phyloP scores from a whole-genome alignment of 2,888 invertebrate genomes.

The Epinotia ramella region DNA sequence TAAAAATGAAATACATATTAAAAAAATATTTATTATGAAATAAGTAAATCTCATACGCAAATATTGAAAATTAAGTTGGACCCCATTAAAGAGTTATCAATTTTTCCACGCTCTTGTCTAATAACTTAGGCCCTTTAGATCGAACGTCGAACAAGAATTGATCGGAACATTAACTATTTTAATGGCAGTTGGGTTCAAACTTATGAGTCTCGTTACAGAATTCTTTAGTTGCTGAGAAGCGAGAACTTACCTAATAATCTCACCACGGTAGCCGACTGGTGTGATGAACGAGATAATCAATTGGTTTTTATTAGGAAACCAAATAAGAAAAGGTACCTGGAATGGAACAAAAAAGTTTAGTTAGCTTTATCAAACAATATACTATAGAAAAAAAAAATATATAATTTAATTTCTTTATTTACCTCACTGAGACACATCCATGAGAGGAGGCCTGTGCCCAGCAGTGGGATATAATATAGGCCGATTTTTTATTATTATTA shows the following conservation, averaged over 20 bases:
- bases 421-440: too few relatives aligned
- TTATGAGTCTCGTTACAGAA: constrained; percentile 50
- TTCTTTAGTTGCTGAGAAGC: constrained; percentile 49
- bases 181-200: constrained; percentile 55
- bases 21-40: too few relatives aligned
- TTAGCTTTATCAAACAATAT: background rate
- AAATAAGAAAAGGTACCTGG: constrained; percentile 17
- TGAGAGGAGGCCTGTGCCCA: too few relatives aligned
- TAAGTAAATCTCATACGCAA: too few relatives aligned
- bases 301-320: constrained; percentile 8
- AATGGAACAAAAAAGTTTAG: constrained; percentile 22
- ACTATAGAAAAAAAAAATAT: background rate
- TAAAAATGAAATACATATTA: too few relatives aligned
- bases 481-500: too few relatives aligned
- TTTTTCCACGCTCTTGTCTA: constrained; percentile 3
- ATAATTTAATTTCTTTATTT: too few relatives aligned
- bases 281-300: constrained; percentile 29
- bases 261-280: constrained; percentile 34
- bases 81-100: background rate
- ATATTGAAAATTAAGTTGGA: too few relatives aligned
- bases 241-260: constrained; percentile 41
- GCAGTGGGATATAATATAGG: too few relatives aligned
- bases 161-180: constrained; percentile 67
- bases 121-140: constrained; percentile 27
- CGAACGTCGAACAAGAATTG: constrained; percentile 62